Evolutionary conservation across 64 coral and sea anemone species (phyloP).

Genomic region (Pocillopora verrucosa): DNA sequence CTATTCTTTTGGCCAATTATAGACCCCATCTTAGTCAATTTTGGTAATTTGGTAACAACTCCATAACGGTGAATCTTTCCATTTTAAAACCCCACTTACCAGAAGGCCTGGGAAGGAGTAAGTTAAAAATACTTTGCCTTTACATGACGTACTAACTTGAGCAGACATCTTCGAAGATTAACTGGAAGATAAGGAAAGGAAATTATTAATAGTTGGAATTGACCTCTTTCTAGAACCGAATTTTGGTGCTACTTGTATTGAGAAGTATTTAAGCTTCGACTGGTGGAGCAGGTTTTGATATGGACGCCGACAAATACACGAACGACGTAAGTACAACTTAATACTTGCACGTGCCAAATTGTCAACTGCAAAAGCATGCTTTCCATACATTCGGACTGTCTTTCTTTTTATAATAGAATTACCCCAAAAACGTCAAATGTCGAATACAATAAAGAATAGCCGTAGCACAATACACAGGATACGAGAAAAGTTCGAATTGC

Average conservation of each 20-base stretch:
- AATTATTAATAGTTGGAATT: neutral
- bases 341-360: neutral
- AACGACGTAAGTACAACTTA: conserved; percentile 5
- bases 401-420: no score
- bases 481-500: no score
- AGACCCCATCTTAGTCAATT: no score
- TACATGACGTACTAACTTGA: conserved; percentile 5
- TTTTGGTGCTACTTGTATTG: neutral
- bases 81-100: no score
- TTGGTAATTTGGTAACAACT: no score
- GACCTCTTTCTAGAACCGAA: neutral
- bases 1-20: no score
- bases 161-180: neutral
- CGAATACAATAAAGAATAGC: no score
- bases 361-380: neutral
- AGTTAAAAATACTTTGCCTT: neutral
- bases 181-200: neutral
- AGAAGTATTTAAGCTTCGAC: neutral
- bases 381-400: neutral
- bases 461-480: no score
- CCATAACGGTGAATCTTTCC: no score
- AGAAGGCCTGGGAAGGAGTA: neutral
- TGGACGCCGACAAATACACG: conserved; percentile 1
- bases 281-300: conserved; percentile 13
- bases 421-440: no score